A percentile compares a stretch with the other conserved stretches of the same genome.
These are phyloP conservation scores for Gryon sp. DNA, from an alignment of 1,140 invertebrate genomes.

Conservation along the genomic window DNA sequence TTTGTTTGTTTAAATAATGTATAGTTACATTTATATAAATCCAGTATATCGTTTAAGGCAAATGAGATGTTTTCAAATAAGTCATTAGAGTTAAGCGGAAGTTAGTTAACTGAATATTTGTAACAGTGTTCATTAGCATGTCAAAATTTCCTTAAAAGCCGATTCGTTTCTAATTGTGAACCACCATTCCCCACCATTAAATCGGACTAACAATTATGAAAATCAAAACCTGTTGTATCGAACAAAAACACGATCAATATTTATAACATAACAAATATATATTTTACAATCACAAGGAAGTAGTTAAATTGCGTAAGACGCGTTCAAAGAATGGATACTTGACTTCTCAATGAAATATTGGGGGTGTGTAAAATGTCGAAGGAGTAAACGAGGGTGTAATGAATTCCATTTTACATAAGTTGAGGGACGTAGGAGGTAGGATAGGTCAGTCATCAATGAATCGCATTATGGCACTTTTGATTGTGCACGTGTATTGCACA, in stretches of 20 bases:
- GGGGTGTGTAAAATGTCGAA: conserved; percentile 49
- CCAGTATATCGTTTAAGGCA: too few species aligned
- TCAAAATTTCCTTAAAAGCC: not conserved
- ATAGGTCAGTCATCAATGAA: conserved; percentile 45
- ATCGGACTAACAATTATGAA: not conserved
- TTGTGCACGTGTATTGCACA: conserved; percentile 13
- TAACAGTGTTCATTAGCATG: too few species aligned
- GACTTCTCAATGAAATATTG: conserved; percentile 49
- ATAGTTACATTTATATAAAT: too few species aligned
- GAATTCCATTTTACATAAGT: conserved; percentile 43
- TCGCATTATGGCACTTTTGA: conserved; percentile 30
- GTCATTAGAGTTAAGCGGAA: too few species aligned
- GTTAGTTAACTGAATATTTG: too few species aligned
- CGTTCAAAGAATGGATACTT: conserved; percentile 17
- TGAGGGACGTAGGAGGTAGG: conserved; percentile 40
- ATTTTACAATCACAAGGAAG: conserved; percentile 23
- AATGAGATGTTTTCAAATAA: too few species aligned
- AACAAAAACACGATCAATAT: conserved; percentile 27
- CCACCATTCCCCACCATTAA: not conserved
- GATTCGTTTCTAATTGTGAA: not conserved
- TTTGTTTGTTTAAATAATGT: too few species aligned
- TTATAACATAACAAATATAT: too few species aligned
- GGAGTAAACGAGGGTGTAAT: conserved; percentile 59
- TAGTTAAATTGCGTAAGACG: conserved; percentile 29
- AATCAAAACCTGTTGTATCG: not conserved